Conservation (phyloP, 1,140 invertebrate species). For the Temnothorax longispinosus region DNA sequence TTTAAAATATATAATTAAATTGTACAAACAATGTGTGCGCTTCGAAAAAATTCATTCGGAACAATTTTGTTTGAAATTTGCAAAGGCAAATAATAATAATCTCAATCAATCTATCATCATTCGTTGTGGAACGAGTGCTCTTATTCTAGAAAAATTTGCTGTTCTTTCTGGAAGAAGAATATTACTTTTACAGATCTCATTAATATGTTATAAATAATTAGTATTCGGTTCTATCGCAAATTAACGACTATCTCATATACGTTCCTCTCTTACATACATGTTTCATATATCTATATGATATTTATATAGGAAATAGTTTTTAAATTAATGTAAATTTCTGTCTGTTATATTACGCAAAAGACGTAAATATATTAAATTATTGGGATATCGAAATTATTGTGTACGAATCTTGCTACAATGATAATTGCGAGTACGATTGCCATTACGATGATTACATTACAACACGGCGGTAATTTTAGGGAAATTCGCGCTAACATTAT, state of each 20-base stretch:
- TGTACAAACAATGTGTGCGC: neutral
- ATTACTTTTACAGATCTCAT: neutral
- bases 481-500: slow-evolving; percentile 46
- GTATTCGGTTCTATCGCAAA: neutral
- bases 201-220: too few relatives aligned
- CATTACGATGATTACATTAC: slow-evolving; percentile 43
- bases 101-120: neutral
- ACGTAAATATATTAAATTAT: neutral
- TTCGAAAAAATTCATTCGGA: neutral
- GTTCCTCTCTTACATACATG: too few relatives aligned
- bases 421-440: slow-evolving; percentile 26
- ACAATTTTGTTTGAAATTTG: neutral
- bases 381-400: neutral
- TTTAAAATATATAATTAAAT: slow-evolving; percentile 15
- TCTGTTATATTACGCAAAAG: too few relatives aligned
- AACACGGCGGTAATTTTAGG: slow-evolving; percentile 14
- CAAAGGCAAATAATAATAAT: neutral
- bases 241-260: neutral
- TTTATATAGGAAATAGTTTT: too few relatives aligned
- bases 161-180: neutral
- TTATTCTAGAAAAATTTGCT: neutral
- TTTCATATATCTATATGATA: neutral
- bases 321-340: too few relatives aligned
- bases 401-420: neutral
- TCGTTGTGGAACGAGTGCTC: neutral